phyloP scores from a whole-genome alignment of 2,113 vertebrate species.

The Oreochromis spilurus region DNA sequence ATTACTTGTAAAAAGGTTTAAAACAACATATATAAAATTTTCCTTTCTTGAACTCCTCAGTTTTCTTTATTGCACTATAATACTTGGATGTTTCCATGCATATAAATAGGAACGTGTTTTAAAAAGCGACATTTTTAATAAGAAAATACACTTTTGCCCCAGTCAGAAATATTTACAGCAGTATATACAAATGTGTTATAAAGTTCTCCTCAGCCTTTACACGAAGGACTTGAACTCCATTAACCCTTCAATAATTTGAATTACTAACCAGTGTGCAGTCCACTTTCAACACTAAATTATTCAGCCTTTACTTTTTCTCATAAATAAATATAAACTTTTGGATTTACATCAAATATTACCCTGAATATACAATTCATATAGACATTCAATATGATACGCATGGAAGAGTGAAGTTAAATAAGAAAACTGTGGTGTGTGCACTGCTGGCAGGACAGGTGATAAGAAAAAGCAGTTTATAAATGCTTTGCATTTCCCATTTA shows the following conservation, averaged over 20 bases:
- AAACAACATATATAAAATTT: not conserved
- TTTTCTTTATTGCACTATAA: not conserved
- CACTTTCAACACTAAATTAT: not conserved
- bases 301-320: not conserved
- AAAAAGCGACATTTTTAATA: slow-evolving; percentile 40
- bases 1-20: not conserved
- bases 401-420: not conserved
- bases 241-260: not conserved
- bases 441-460: accelerated
- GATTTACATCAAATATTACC: slow-evolving; percentile 20
- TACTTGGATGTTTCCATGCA: not conserved
- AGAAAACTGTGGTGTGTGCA: not conserved
- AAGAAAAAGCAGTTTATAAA: not conserved
- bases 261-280: not conserved
- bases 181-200: slow-evolving; percentile 32
- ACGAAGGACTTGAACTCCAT: not conserved
- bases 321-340: slow-evolving; percentile 41
- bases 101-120: not conserved
- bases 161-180: slow-evolving; percentile 52
- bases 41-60: too few relatives aligned
- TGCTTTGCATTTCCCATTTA: accelerated
- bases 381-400: not conserved
- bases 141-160: slow-evolving; percentile 39
- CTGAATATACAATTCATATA: slow-evolving; percentile 21
- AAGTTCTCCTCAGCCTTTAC: not conserved